Base-by-base conservation (phyloP, 2,888 invertebrate genomes). In the Aelia acuminata region DNA sequence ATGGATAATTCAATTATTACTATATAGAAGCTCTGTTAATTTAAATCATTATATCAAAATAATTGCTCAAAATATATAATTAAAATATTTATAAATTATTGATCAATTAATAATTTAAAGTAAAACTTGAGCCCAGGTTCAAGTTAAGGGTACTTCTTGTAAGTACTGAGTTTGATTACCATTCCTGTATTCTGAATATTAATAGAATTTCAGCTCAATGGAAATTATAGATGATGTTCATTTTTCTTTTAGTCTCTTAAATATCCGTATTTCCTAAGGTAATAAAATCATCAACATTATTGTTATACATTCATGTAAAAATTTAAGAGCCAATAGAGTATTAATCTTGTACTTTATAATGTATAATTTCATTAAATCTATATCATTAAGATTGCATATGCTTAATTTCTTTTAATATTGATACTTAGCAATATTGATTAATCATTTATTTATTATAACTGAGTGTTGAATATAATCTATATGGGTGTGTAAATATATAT, bases 301-400 rank as follows among this genome's bases (percentile, higher is more conserved):
- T 31, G 7, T 31, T 31, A 31, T 31, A 31, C 57, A 57, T 57
- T n/a, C 26, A 57, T 18, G 63, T 63, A 18, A 63, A 31, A 63
- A 63, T 63, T 63, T 63, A 63, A 63, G 63, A 15, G 31, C 63
- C 63, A 63, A 63, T 63, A 63, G 63, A 63, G 63, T 63, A 63
- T 63, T 63, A 63, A 63, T 15, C 63, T 63, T 63, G 31, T 31
- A 63, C 63, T 31, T 31, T 63, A 63, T 43, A 84, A 47, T 84
- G 43, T 11, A 84, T 84, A 31, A 48, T 84, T 84, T 84, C 84
- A 84, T 84, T 49, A 84, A 84, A 84, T 84, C 84, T 84, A 84
- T 84, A 84, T 49, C 84, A 84, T 84, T 84, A 84, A n/a, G 47
- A 47, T n/a, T n/a, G 8, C 26, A 84, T 31, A 84, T 15, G 50